Percentiles rank a stretch among this genome's conserved stretches.
Conservation (phyloP, 2,888 invertebrate species). For the Myopa testacea region DNA sequence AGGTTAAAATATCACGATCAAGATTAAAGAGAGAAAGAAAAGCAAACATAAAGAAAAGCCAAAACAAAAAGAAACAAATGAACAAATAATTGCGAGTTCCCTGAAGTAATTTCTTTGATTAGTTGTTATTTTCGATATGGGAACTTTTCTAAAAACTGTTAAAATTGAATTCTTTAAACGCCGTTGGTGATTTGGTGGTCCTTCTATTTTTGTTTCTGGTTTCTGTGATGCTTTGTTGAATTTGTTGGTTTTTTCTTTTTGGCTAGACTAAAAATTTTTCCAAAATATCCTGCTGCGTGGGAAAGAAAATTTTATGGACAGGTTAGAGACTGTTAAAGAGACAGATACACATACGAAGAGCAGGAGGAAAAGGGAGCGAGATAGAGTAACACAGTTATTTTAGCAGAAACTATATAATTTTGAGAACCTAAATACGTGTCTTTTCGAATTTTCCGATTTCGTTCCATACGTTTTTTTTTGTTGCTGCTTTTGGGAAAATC, state of each 20-base stretch:
- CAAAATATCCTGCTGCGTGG: constrained; percentile 30
- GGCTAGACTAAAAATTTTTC: not conserved
- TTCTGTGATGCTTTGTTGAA: not conserved
- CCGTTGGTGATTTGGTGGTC: constrained; percentile 1
- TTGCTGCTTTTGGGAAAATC: not conserved
- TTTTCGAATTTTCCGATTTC: not conserved
- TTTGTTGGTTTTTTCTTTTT: not conserved
- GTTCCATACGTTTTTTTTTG: not conserved
- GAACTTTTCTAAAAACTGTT: not conserved
- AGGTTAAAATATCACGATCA: constrained; percentile 1
- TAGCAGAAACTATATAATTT: constrained; percentile 6
- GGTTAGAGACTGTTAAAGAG: not conserved
- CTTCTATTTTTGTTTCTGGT: constrained; percentile 8
- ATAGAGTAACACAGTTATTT: not conserved
- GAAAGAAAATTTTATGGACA: constrained; percentile 22
- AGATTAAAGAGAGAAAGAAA: not conserved
- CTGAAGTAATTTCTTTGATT: constrained; percentile 3
- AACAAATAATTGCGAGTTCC: not conserved
- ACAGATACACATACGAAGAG: not conserved
- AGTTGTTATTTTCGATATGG: constrained; percentile 5
- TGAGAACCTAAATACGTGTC: not conserved
- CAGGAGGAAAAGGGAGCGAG: not conserved
- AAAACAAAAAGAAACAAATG: not conserved
- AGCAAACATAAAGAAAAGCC: not conserved
- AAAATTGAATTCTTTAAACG: not conserved